Evolutionary conservation across 2,888 invertebrate species (phyloP).

Genomic region (Volucella zonaria): DNA sequence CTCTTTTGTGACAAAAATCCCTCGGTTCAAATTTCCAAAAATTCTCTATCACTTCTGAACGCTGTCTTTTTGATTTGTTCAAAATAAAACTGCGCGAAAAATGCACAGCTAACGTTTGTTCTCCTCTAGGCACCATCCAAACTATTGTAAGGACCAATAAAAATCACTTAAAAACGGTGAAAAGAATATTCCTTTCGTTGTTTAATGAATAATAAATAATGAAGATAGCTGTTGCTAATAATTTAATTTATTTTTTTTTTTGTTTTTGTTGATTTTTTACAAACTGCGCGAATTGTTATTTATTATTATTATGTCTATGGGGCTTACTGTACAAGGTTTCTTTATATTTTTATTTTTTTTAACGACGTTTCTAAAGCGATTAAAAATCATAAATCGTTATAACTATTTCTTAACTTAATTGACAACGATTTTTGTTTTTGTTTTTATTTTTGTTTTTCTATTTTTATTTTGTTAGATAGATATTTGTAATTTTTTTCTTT

Average conservation of each 20-base stretch:
- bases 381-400: slow-evolving; percentile 50
- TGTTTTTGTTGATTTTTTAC: background rate
- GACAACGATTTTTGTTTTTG: slow-evolving; percentile 44
- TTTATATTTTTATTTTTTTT: slow-evolving; percentile 25
- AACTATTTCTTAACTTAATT: slow-evolving; percentile 52
- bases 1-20: slow-evolving; percentile 30
- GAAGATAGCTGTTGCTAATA: background rate
- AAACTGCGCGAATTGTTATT: slow-evolving; percentile 24
- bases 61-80: slow-evolving; percentile 51
- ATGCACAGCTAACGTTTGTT: slow-evolving; percentile 34
- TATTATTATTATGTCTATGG: slow-evolving; percentile 11
- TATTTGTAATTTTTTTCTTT: slow-evolving; percentile 1
- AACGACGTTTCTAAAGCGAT: slow-evolving; percentile 12
- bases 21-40: slow-evolving; percentile 17
- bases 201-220: background rate
- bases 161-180: background rate
- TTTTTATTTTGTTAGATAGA: slow-evolving; percentile 11
- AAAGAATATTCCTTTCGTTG: slow-evolving; percentile 22
- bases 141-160: slow-evolving; percentile 27
- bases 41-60: slow-evolving; percentile 33
- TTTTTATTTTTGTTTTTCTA: slow-evolving; percentile 9
- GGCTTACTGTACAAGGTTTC: background rate
- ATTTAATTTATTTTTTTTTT: background rate
- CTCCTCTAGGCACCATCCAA: slow-evolving; percentile 66
- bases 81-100: slow-evolving; percentile 60